A percentile compares a stretch with the other conserved stretches of the same genome.
Conservation (phyloP, 1,140 invertebrate species). For the Psilanteris sp. region DNA sequence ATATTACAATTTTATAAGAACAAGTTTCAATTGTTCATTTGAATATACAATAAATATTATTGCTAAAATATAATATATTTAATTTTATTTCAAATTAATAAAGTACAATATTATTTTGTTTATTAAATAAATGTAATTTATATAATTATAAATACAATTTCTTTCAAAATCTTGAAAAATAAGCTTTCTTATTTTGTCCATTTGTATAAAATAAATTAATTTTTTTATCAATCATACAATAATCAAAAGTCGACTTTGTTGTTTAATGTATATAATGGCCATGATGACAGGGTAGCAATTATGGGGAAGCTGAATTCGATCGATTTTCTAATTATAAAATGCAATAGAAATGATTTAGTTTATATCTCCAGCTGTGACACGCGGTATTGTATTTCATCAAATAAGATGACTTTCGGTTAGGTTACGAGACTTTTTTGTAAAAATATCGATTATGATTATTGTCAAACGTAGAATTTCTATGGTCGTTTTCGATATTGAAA, state of each 20-base stretch:
- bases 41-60: no score
- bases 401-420: constrained; percentile 3
- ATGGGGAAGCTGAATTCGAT: neutral
- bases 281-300: neutral
- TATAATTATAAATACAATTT: no score
- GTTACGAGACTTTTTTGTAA: constrained; percentile 4
- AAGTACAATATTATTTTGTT: no score
- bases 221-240: neutral
- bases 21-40: no score
- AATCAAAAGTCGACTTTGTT: constrained; percentile 1
- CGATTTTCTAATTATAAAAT: constrained; percentile 8
- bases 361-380: constrained; percentile 42
- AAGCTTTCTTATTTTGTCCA: no score
- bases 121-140: no score
- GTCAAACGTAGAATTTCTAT: neutral
- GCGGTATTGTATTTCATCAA: constrained; percentile 20
- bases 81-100: no score
- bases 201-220: no score
- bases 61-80: no score
- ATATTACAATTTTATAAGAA: no score
- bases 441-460: constrained; percentile 1
- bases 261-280: constrained; percentile 9
- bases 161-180: no score
- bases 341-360: constrained; percentile 22
- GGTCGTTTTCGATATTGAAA: neutral